Evolutionary conservation across 2,797 vertebrate genomes (phyloP), one percentile per base, ranked within the genome.

Genomic region (Tragopan temminckii): DNA sequence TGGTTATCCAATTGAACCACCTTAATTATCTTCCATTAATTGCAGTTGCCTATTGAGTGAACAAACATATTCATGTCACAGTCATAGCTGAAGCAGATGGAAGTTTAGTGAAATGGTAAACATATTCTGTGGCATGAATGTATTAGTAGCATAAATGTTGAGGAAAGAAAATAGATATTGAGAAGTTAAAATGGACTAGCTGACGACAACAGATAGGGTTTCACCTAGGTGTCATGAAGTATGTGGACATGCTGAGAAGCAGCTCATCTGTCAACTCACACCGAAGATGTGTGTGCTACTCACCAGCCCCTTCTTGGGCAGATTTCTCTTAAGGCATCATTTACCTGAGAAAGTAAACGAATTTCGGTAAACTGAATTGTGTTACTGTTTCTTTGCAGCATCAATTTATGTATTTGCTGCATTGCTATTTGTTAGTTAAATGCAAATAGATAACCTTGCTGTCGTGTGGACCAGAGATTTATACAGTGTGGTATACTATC

Each of bases 281-380:
- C 8, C 17, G 35, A n/a, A 52, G 3, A 3, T 4, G 0, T 4
- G 0, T 29, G 21, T 36, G 76, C 16, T 33, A 8, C 0, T 83
- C 7, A 5, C 16, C 55, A 35, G 38, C 8, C 12, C 80, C 83
- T 89, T n/a, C 46, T 46, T 17, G 33, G 24, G 21, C 17, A 33
- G 8, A 15, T 46, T 91, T 93, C 18, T 93, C 35, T 74, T 27
- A 36, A 40, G 55, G 24, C 29, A 11, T 50, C n/a, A 20, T 77
- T 77, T 33, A 55, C 29, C 24, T 29, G 27, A 61, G 72, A 85
- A 77, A 31, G 9, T 35, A 53, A 61, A 85, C 53, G 23, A 14
- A 27, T 58, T 80, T 93, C 45, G 35, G 4, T 69, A 74, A 64
- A 48, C 5, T 5, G 2, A 59, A 23, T 45, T 25, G 6, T 59